Conservation (phyloP, 2,113 vertebrate genomes). For the Galbula dea region DNA sequence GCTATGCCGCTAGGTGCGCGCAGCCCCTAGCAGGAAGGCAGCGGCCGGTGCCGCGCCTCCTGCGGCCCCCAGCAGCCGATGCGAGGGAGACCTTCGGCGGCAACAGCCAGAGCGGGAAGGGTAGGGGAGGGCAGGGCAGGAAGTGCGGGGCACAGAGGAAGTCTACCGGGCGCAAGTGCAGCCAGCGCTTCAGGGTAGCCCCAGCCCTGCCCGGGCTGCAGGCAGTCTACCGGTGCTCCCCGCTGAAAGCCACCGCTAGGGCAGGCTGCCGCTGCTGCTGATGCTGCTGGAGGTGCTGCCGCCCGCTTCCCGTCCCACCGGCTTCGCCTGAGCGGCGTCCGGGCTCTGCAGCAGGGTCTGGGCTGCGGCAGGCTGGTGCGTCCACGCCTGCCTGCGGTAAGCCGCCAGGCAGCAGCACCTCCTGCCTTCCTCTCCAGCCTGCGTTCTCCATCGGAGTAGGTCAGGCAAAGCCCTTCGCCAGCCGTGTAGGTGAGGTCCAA, state of each 20-base stretch:
- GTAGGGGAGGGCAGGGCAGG: neutral
- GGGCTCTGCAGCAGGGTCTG: neutral
- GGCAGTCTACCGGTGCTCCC: no score
- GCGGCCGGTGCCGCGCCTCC: accelerated
- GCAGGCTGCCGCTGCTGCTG: no score
- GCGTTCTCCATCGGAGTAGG: accelerated
- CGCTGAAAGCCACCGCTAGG: no score
- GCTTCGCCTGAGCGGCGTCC: no score
- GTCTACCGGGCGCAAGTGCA: neutral
- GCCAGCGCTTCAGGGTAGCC: neutral
- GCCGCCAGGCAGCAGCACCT: accelerated
- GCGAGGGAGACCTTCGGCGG: neutral
- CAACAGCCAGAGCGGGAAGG: neutral
- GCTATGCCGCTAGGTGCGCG: neutral
- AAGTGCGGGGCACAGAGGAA: neutral
- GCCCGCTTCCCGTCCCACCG: neutral
- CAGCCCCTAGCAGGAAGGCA: neutral
- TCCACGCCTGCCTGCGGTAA: accelerated
- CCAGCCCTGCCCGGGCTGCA: neutral
- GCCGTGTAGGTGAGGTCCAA: accelerated
- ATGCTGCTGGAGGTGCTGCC: no score
- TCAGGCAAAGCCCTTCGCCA: accelerated
- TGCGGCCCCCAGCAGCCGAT: neutral
- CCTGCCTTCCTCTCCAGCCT: accelerated
- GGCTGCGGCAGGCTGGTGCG: accelerated